Base-by-base conservation (phyloP, 2,797 vertebrate species). In the Manis javanica region DNA sequence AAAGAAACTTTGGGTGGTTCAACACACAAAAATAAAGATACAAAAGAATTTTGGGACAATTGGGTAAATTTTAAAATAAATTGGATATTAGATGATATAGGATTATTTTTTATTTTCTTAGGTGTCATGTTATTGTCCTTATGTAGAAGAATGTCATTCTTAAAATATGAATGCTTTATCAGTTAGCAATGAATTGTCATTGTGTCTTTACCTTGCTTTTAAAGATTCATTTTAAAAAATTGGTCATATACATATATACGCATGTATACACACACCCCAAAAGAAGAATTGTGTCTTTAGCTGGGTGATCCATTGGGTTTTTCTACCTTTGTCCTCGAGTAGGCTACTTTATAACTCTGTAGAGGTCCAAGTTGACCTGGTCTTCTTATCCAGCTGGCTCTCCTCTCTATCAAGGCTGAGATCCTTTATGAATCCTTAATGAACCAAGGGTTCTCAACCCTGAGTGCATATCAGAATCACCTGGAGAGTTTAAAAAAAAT, bases 71-170 rank as follows among this genome's bases (percentile, higher is more conserved):
- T 78, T 39, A 55, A 85, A 88, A 66, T 42, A 71, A 90, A 83
- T n/a, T 88, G 46, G 4, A 88, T 68, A 86, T 59, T 71, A 87
- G 57, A 82, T 64, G 19, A 12, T 69, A 89, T 4, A 72, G 14
- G 74, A 79, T 75, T 85, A 81, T 31, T 86, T 69, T 34, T 82
- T 53, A 55, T 85, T 91, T 91, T 95, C 31, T 77, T 74, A 94
- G 34, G 7, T 77, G 29, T 68, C 15, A 88, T 46, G 23, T 46
- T 91, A 57, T 34, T 83, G 55, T 66, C 23, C 29, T 64, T 46
- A 84, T 34, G 9, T 42, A 84, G 55, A 81, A 61, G 53, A 91
- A 81, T 46, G n/a, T 42, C 74, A 79, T 49, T 69, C 59, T 89
- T 90, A 92, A 46, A 46, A 85, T 29, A 84, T 55, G 18, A 7